Evolutionary conservation across 2,113 vertebrate species (phyloP), one percentile per base, ranked within the genome.

Genomic region (Epinephelus moara): DNA sequence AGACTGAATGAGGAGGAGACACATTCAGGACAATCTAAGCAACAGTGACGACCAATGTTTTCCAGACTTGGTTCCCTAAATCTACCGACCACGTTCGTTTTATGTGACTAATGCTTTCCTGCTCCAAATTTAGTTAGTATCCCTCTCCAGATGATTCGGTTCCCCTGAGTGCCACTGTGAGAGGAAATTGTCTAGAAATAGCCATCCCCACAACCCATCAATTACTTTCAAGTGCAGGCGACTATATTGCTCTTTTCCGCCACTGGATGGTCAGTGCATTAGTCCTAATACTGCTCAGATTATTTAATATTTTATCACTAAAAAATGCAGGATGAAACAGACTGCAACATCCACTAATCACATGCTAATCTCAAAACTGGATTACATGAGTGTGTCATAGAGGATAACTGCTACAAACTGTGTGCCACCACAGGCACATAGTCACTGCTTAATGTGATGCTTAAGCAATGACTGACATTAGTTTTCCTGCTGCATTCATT

Each of bases 41-140:
- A 10, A 75, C 47, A 37, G 53, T 23, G 47, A 60, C 15, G 11
- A 63, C 21, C 2, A 62, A 71, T 55, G 23, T 70, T 81, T 76
- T 73, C 72, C 63, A 84, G 67, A 79, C 37, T 55, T 25, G 72
- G 75, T 50, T 64, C 37, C 66, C 37, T 49, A 37, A 71, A 89
- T 61, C 25, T 49, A 69, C 62, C 47, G 60, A 45, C 45, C 18
- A 25, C 2, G 37, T 79, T 81, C 14, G 52, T 67, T 82, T 70
- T 70, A 57, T 52, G 61, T 85, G 78, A 88, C 82, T 86, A 81
- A 86, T 80, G 81, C 49, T 82, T 82, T 91, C 84, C 90, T 91
- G 75, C 82, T 74, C 76, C 83, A 79, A 76, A 89, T 86, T 70
- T 75, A 82, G 89, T 85, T 81, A 82, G 64, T 45, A 64, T 81